Evolutionary conservation across 2,888 invertebrate species (phyloP).

Genomic region (Erpobdella octoculata): DNA sequence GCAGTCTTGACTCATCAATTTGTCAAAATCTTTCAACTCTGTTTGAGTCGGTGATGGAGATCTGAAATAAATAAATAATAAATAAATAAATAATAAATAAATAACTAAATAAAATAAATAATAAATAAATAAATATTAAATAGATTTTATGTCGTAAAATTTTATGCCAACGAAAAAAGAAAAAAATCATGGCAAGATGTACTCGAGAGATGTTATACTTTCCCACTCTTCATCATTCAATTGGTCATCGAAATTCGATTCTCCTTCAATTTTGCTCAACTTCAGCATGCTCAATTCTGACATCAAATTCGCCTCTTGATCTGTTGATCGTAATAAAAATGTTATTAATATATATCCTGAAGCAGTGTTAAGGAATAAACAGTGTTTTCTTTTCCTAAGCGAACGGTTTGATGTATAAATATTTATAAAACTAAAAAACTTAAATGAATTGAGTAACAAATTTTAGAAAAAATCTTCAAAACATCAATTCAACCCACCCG

Average conservation of each 20-base stretch:
- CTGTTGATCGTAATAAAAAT: not conserved
- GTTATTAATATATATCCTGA: no score
- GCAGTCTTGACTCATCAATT: constrained; percentile 59
- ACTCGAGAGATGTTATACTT: constrained; percentile 35
- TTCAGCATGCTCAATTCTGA: constrained; percentile 32
- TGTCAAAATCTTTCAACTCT: not conserved
- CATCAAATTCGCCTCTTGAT: not conserved
- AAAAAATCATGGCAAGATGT: not conserved
- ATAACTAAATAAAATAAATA: not conserved
- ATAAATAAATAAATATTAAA: not conserved
- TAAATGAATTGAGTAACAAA: no score
- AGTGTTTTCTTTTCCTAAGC: no score
- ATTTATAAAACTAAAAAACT: no score
- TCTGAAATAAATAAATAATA: not conserved
- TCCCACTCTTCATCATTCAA: constrained; percentile 52
- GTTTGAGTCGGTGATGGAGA: not conserved
- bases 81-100: not conserved
- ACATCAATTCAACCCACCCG: no score
- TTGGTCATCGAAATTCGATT: constrained; percentile 46
- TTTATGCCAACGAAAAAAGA: not conserved
- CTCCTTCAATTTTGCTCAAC: constrained; percentile 44
- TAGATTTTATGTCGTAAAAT: not conserved
- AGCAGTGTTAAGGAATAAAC: no score
- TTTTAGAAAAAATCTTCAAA: no score
- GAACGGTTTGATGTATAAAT: no score